Base-by-base conservation (phyloP, 1,140 invertebrate species). In the Drosophila takahashii region DNA sequence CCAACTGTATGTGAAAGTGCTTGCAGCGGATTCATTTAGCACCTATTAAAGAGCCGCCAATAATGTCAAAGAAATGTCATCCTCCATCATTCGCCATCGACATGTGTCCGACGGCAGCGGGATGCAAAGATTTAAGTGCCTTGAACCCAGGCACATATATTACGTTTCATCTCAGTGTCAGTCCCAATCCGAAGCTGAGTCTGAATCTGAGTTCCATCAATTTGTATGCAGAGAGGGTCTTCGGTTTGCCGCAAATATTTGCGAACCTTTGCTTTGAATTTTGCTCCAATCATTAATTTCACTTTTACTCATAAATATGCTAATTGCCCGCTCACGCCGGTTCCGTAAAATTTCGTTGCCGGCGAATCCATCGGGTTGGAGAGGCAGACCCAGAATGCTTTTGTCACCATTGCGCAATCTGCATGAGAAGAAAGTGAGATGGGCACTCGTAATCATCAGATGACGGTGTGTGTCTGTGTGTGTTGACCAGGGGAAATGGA, bases 291-390 rank as follows among this genome's bases (percentile, higher is more conserved):
- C 73, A 71, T 89, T 89, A 87, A 89, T 87, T 87, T 89, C 83
- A 87, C 83, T 87, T 87, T 87, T 87, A 89, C 83, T 84, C 83
- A 87, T 87, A 79, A 87, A 87, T 87, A 87, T 87, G 83, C 80
- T 87, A 87, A 87, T 89, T 69, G 78, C 41, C 70, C 53, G 67
- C 72, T 79, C 83, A 89, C 47, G 76, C 72, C 67, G 59, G 44
- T 27, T 56, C 22, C 41, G 48, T 26, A 44, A 32, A 36, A 16
- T 10, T 10, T 27, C 15, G 22, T 13, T 44, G 60, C 10, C 44
- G 42, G 42, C 44, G 26, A 32, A n/a, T 66, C 13, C 10, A 15
- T 66, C 11, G 47, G 15, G 18, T 16, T 26, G 15, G 44, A 4
- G 6, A 8, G n/a, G 1, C 5, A 9, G 9, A 57, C 60, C 78